Evolutionary conservation across 2,113 vertebrate species (phyloP), one percentile per base, ranked within the genome.

Genomic region (Lamprologus sp.): DNA sequence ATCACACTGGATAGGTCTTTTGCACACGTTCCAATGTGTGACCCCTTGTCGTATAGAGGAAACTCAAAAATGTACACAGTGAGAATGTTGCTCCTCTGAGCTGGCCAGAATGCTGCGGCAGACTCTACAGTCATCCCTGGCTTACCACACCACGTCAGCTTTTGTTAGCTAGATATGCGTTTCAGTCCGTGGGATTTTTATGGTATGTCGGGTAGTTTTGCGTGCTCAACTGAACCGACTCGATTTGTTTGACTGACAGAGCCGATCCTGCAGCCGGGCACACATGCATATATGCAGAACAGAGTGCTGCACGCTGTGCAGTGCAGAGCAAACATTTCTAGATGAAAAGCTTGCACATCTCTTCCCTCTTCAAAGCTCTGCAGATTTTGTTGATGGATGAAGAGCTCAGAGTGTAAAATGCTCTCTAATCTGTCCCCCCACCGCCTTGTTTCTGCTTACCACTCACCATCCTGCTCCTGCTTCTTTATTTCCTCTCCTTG

Each of bases 371-470:
- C 91, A 92, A 93, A 94, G 93, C 92, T 86, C 88, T 84, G 75
- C 92, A 92, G 87, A 92, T 94, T 95, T 93, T 92, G 92, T 91
- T 94, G 92, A 93, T 92, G 94, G 93, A 92, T 93, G 90, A 92
- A 90, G 85, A 89, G 90, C 94, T 92, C 90, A 75, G 84, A 83
- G 87, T 90, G 84, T 90, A 87, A 93, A 94, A 93, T 60, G 87
- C 88, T 91, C 84, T 89, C 86, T 92, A 92, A 94, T 95, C 89
- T 92, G 86, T 83, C 85, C 90, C 60, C 6, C 63, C 87, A 11
- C 87, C 2, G 6, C 73, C 89, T 88, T 75, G 51, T 83, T 84
- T 35, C 85, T 70, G 37, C 77, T 81, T 42, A 80, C 81, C 70
- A 33, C 68, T 49, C 73, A 84, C 77, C 65, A 33, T 73, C 85